Conservation (phyloP, 1,140 invertebrate genomes). For the Lepidurus packardi region DNA sequence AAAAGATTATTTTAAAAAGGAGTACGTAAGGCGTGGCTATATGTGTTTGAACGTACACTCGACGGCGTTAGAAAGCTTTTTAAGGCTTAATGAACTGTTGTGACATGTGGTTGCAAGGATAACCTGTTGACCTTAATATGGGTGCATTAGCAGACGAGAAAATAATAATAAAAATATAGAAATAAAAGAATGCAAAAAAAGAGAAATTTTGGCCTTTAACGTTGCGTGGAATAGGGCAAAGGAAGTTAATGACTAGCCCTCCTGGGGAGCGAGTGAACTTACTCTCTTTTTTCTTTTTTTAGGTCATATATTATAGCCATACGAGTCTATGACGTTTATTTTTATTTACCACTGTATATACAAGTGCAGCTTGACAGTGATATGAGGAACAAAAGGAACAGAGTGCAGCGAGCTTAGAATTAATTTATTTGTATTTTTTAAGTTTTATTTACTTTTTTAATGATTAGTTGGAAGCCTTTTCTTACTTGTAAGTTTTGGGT, state of each 20-base stretch:
- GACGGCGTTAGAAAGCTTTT: background rate
- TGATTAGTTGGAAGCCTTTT: too few species aligned
- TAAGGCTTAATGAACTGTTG: constrained; percentile 5
- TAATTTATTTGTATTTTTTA: too few species aligned
- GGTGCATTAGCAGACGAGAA: background rate
- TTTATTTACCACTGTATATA: background rate
- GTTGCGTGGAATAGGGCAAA: background rate
- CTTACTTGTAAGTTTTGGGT: too few species aligned
- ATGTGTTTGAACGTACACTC: background rate
- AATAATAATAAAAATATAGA: background rate
- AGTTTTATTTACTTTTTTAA: too few species aligned
- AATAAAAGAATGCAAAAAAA: background rate
- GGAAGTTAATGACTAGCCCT: background rate
- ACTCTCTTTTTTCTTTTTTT: background rate
- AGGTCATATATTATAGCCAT: background rate
- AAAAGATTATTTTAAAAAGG: background rate
- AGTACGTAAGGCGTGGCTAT: background rate
- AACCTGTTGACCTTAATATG: constrained; percentile 14
- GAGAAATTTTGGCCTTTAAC: background rate
- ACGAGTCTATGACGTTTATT: background rate
- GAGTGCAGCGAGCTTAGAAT: too few species aligned
- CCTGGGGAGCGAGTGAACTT: background rate
- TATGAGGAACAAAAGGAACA: too few species aligned
- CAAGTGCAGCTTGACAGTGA: background rate
- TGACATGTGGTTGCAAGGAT: constrained; percentile 15